phyloP scores from a whole-genome alignment of 2,888 invertebrate species.

The Syritta pipiens region DNA sequence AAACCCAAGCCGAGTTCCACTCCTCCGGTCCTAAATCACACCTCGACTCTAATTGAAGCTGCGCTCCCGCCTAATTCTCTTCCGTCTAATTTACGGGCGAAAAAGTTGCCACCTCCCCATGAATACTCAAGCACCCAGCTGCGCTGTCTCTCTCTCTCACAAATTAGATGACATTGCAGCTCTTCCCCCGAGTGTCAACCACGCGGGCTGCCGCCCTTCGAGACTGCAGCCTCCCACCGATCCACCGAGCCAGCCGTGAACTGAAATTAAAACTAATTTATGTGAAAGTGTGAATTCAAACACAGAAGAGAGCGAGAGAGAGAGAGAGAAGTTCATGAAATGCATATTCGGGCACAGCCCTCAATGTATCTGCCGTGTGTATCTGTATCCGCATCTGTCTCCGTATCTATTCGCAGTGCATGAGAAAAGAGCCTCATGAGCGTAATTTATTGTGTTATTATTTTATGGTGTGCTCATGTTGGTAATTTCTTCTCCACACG shows the following conservation, averaged over 20 bases:
- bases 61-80: neutral
- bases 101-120: conserved; percentile 15
- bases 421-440: conserved; percentile 1
- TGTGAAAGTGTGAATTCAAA: conserved; percentile 56
- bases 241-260: conserved; percentile 10
- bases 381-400: neutral
- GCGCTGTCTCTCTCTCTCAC: conserved; percentile 1
- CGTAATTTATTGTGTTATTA: conserved; percentile 54
- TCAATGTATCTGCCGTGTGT: conserved; percentile 13
- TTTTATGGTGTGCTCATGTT: conserved; percentile 52
- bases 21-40: too few relatives aligned
- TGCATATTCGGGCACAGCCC: conserved; percentile 23
- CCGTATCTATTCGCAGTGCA: neutral
- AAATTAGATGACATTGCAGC: conserved; percentile 29
- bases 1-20: too few relatives aligned
- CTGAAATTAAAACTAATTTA: conserved; percentile 57
- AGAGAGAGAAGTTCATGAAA: conserved; percentile 36
- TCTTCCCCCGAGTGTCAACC: conserved; percentile 23
- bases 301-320: conserved; percentile 45
- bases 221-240: neutral
- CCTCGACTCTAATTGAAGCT: too few relatives aligned
- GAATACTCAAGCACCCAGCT: neutral
- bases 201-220: neutral
- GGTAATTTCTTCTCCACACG: neutral
- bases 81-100: conserved; percentile 4